These are phyloP conservation scores for Paralvinella palmiformis DNA, from an alignment of 1,140 invertebrate genomes.

Conservation along the genomic window DNA sequence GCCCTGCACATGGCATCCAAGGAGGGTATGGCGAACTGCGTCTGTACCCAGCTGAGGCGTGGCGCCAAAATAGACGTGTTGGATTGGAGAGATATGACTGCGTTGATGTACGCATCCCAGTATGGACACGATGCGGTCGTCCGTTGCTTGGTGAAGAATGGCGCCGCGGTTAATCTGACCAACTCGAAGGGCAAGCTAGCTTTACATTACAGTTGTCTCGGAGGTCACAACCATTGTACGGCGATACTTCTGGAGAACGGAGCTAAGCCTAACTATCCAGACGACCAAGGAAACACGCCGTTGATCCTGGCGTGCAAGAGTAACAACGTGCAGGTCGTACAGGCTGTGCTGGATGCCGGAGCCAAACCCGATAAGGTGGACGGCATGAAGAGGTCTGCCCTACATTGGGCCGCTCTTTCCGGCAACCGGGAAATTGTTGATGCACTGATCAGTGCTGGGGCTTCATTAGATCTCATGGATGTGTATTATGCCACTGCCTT, in stretches of 20 bases:
- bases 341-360: not conserved
- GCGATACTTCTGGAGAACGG: not conserved
- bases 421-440: not conserved
- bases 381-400: not conserved
- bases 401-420: slow-evolving; percentile 2
- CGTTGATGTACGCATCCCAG: not conserved
- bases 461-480: not conserved
- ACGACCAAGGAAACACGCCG: slow-evolving; percentile 3
- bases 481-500: not conserved
- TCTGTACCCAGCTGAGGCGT: not conserved
- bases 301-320: not conserved
- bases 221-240: not conserved
- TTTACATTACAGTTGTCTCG: not conserved
- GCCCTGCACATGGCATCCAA: slow-evolving; percentile 6
- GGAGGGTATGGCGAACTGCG: not conserved
- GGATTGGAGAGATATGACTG: not conserved
- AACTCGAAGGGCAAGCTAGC: not conserved
- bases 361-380: slow-evolving; percentile 9
- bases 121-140: not conserved
- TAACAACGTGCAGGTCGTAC: not conserved
- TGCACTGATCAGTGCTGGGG: not conserved
- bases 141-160: not conserved
- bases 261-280: not conserved
- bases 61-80: not conserved
- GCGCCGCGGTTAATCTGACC: not conserved